phyloP scores from a whole-genome alignment of 2,797 vertebrate species.

The Choloepus didactylus region DNA sequence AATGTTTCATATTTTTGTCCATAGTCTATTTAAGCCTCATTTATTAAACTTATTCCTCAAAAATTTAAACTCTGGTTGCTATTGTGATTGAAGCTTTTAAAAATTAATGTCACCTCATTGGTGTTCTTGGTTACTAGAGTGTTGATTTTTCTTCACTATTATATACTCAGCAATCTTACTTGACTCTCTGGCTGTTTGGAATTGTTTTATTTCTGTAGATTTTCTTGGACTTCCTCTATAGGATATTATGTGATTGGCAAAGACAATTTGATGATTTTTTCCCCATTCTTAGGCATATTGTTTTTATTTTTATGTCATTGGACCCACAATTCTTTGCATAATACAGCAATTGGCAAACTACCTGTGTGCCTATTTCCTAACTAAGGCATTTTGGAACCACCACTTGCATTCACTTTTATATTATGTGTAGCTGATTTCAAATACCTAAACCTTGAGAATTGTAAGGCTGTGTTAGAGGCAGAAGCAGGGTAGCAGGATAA shows the following conservation, averaged over 20 bases:
- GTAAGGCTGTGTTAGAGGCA: not conserved
- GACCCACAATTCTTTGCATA: not conserved
- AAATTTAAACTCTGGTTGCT: not conserved
- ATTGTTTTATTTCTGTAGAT: not conserved
- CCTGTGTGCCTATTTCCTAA: too few species aligned
- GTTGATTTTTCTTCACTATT: not conserved
- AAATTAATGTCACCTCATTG: not conserved
- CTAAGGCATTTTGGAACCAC: not conserved
- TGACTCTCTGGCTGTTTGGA: not conserved
- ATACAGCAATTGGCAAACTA: not conserved
- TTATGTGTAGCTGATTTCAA: not conserved
- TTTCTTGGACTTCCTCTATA: not conserved
- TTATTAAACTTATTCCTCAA: not conserved
- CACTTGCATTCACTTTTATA: not conserved
- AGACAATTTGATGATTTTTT: too few species aligned
- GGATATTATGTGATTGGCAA: too few species aligned
- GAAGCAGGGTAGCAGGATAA: not conserved
- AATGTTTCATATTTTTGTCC: not conserved
- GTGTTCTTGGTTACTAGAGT: not conserved
- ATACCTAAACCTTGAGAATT: too few species aligned
- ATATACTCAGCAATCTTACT: not conserved
- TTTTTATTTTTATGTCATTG: not conserved
- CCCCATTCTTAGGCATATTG: not conserved
- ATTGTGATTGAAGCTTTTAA: not conserved
- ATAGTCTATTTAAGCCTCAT: not conserved